Evolutionary conservation across 2,797 vertebrate species (phyloP).

Genomic region (Siniperca scherzeri): DNA sequence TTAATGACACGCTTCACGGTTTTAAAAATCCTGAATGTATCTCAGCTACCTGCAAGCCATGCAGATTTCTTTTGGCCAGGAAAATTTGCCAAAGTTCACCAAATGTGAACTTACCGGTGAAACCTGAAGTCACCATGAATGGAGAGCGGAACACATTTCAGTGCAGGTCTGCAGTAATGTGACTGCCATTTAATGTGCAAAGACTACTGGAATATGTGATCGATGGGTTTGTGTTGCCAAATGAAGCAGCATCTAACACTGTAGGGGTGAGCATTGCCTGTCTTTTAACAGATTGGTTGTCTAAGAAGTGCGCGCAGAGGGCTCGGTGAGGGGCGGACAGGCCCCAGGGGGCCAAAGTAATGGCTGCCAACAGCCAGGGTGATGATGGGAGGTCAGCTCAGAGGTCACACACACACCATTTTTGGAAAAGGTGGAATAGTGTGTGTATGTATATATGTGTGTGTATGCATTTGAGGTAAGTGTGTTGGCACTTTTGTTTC

Average conservation of each 20-base stretch:
- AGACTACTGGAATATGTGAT: conserved; percentile 41
- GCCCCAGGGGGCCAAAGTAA: conserved; percentile 77
- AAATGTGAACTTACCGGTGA: conserved; percentile 18
- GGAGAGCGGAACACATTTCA: background rate
- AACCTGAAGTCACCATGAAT: conserved; percentile 30
- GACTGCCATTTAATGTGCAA: conserved; percentile 15
- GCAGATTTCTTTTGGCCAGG: conserved; percentile 33
- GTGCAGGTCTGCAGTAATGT: conserved; percentile 12
- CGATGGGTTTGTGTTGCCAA: conserved; percentile 36
- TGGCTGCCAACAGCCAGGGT: conserved; percentile 78
- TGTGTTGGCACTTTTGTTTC: conserved; percentile 16
- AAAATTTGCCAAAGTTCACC: conserved; percentile 33
- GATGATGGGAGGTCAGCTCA: conserved; percentile 79
- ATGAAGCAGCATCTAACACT: conserved; percentile 43
- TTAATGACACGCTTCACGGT: background rate
- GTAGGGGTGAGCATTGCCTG: conserved; percentile 20
- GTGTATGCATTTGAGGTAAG: background rate
- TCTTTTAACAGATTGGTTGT: conserved; percentile 65
- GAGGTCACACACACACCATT: conserved; percentile 52
- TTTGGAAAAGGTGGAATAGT: conserved; percentile 35
- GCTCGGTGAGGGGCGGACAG: conserved; percentile 41
- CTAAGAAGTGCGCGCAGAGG: conserved; percentile 46
- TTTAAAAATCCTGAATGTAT: conserved; percentile 20
- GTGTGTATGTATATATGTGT: conserved; percentile 1
- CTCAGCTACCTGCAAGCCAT: conserved; percentile 9